Evolutionary conservation across 2,797 vertebrate genomes (phyloP).

Genomic region (Urosaurus nigricauda): DNA sequence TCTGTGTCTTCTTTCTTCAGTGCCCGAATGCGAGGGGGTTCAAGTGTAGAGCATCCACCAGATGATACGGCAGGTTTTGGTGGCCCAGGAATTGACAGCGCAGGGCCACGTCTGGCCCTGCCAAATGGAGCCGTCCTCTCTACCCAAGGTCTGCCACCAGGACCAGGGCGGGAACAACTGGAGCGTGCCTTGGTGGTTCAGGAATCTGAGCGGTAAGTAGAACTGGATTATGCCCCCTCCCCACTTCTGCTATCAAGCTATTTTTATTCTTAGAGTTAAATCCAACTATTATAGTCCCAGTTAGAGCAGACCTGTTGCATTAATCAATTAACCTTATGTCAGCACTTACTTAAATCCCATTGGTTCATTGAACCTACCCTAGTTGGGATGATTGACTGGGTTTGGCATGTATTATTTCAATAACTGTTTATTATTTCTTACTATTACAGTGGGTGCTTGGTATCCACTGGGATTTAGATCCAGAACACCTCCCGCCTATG

Average conservation of each 20-base stretch:
- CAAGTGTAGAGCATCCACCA: background rate
- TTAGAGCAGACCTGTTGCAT: too few species aligned
- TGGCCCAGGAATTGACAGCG: conserved; percentile 84
- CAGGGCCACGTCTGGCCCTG: conserved; percentile 87
- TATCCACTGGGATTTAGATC: background rate
- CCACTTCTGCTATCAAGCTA: too few species aligned
- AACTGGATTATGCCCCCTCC: fast-evolving
- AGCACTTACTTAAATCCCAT: too few species aligned
- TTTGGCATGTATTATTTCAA: too few species aligned
- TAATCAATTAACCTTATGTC: too few species aligned
- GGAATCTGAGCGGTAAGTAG: conserved; percentile 87
- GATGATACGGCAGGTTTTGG: conserved; percentile 7
- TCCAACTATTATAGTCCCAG: too few species aligned
- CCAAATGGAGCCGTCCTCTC: conserved; percentile 88
- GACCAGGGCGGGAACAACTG: conserved; percentile 86
- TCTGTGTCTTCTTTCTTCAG: conserved; percentile 69
- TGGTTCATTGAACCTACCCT: too few species aligned
- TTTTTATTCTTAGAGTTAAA: too few species aligned
- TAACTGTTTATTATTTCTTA: background rate
- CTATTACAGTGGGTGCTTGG: background rate
- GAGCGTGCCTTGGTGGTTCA: conserved; percentile 91
- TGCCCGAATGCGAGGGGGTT: conserved; percentile 87
- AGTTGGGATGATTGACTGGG: too few species aligned
- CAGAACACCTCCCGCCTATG: too few species aligned
- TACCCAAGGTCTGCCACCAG: conserved; percentile 86